A percentile compares a stretch with the other conserved stretches of the same genome.
These are phyloP conservation scores for Albula goreensis DNA, from an alignment of 2,113 vertebrate genomes.

Conservation along the genomic window DNA sequence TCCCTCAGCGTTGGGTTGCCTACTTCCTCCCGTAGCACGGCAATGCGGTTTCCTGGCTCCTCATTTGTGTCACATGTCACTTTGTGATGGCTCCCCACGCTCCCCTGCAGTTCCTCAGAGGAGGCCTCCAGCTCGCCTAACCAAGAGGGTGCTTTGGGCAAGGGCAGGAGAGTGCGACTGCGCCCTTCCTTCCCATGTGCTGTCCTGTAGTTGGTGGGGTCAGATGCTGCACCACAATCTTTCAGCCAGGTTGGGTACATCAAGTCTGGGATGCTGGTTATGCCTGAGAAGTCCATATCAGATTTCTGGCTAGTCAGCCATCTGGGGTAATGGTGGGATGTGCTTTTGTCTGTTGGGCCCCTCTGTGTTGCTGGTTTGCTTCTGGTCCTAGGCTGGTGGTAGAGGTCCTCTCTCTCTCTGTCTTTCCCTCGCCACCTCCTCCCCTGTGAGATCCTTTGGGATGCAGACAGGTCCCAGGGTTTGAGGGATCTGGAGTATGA, in stretches of 20 bases:
- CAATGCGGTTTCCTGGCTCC: neutral
- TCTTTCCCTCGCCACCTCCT: slow-evolving; percentile 4
- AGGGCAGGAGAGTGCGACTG: slow-evolving; percentile 16
- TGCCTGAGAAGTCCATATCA: slow-evolving; percentile 70
- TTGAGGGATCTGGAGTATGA: slow-evolving; percentile 2
- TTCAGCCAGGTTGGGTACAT: slow-evolving; percentile 73
- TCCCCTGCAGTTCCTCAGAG: slow-evolving; percentile 30
- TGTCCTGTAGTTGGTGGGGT: slow-evolving; percentile 30
- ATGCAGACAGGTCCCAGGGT: neutral
- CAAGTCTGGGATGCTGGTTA: slow-evolving; percentile 72
- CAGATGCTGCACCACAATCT: slow-evolving; percentile 50
- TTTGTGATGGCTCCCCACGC: slow-evolving; percentile 15
- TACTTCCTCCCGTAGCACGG: neutral
- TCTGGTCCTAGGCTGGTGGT: neutral
- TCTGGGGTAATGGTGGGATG: slow-evolving; percentile 67
- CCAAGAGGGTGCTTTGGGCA: slow-evolving; percentile 35
- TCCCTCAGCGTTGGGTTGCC: neutral
- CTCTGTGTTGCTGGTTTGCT: neutral
- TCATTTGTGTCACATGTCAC: neutral
- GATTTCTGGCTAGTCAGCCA: slow-evolving; percentile 77
- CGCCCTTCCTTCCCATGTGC: neutral
- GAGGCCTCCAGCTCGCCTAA: slow-evolving; percentile 39
- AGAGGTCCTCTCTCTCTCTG: neutral
- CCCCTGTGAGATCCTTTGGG: neutral
- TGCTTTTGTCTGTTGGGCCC: neutral